phyloP scores from a whole-genome alignment of 2,797 vertebrate species.

The Hydrocynus forskahlii region DNA sequence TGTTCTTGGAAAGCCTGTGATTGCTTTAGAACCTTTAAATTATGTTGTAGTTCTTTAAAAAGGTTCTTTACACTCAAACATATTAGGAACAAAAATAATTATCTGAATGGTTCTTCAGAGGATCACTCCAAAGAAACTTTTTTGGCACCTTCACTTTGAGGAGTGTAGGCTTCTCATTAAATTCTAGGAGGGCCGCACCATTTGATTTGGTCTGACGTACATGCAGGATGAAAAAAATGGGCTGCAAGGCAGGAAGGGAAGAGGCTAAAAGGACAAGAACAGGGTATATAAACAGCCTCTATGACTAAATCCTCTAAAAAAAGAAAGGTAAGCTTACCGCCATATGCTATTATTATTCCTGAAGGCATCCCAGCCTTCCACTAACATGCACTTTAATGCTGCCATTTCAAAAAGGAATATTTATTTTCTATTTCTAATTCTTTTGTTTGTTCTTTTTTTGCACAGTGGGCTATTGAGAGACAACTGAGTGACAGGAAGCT shows the following conservation, averaged over 20 bases:
- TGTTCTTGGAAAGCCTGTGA: not conserved
- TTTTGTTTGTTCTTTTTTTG: constrained; percentile 64
- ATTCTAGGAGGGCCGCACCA: constrained; percentile 48
- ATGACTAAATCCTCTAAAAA: constrained; percentile 43
- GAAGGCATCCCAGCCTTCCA: constrained; percentile 15
- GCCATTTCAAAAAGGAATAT: constrained; percentile 47
- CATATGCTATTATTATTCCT: constrained; percentile 22
- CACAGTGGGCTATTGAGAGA: constrained; percentile 68
- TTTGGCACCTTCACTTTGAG: not conserved
- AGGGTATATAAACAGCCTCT: constrained; percentile 34
- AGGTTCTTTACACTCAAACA: not conserved
- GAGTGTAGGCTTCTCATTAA: constrained; percentile 41
- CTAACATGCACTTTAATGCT: constrained; percentile 54
- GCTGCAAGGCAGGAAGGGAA: constrained; percentile 69
- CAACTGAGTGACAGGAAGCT: constrained; percentile 31
- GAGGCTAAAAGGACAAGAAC: constrained; percentile 51
- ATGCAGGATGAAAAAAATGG: constrained; percentile 62
- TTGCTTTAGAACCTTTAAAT: not conserved
- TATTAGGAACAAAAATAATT: not conserved
- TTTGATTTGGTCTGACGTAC: constrained; percentile 50
- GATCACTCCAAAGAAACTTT: not conserved
- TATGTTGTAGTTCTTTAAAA: not conserved
- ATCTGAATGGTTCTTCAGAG: not conserved
- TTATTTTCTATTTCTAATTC: constrained; percentile 22
- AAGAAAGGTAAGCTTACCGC: constrained; percentile 30